Conservation (phyloP, 2,113 vertebrate genomes). For the Electrona antarctica region DNA sequence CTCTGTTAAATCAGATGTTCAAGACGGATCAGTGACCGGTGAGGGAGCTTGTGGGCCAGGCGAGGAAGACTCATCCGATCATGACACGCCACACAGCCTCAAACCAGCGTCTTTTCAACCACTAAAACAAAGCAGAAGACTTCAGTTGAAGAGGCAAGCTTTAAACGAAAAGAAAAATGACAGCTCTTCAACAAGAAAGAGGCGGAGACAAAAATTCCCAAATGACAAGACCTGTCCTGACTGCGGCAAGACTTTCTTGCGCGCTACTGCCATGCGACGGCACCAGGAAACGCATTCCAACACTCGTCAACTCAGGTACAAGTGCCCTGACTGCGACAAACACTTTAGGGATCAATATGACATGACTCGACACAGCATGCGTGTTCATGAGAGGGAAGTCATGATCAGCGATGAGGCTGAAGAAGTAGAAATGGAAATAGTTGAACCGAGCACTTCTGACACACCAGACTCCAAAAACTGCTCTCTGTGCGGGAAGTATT, state of each 20-base stretch:
- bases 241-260: slow-evolving; percentile 70
- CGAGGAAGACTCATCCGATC: not conserved
- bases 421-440: not conserved
- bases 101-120: slow-evolving; percentile 69
- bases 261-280: slow-evolving; percentile 72
- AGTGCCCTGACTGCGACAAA: slow-evolving; percentile 69
- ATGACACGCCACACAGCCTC: slow-evolving; percentile 26
- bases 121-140: slow-evolving; percentile 69
- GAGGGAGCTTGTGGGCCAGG: too few relatives aligned
- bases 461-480: slow-evolving; percentile 63
- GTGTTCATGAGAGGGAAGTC: slow-evolving; percentile 67
- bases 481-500: slow-evolving; percentile 68
- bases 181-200: slow-evolving; percentile 1
- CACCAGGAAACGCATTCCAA: slow-evolving; percentile 69
- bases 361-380: slow-evolving; percentile 74
- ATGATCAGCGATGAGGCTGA: not conserved
- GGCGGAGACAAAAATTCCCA: slow-evolving; percentile 60
- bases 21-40: not conserved
- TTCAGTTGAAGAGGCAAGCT: slow-evolving; percentile 60
- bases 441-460: slow-evolving; percentile 26
- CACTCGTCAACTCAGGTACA: slow-evolving; percentile 69
- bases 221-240: slow-evolving; percentile 68
- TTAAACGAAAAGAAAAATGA: slow-evolving; percentile 38
- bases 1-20: slow-evolving; percentile 1
- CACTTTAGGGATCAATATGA: slow-evolving; percentile 74